A percentile compares a stretch with the other conserved stretches of the same genome.
These are phyloP conservation scores for Macrotrachela quadricornifera DNA, from an alignment of 1,140 invertebrate species.

Conservation along the genomic window DNA sequence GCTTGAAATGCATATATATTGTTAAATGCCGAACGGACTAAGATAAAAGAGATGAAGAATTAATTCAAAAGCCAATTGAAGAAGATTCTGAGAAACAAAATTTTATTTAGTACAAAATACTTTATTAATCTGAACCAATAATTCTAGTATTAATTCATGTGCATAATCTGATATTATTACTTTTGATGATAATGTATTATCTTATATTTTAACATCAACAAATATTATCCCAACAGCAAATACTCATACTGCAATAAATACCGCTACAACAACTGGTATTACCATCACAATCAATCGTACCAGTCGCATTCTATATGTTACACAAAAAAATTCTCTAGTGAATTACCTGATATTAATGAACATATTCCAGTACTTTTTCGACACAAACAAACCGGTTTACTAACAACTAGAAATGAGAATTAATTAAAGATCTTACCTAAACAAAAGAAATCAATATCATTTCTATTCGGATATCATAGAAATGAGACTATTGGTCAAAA, in stretches of 20 bases:
- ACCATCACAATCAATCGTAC: no score
- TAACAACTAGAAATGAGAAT: not conserved
- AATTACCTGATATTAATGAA: no score
- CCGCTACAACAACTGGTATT: no score
- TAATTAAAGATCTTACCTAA: constrained; percentile 3
- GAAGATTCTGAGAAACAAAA: constrained; percentile 6
- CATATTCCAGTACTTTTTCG: no score
- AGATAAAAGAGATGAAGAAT: no score
- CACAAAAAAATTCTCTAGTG: no score
- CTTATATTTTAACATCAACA: not conserved
- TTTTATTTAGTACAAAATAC: constrained; percentile 15
- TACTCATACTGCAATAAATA: no score
- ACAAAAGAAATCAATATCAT: constrained; percentile 5
- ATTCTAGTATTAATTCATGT: not conserved
- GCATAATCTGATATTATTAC: constrained; percentile 3
- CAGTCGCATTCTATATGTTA: no score
- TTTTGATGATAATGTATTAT: constrained; percentile 2
- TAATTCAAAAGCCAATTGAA: no score
- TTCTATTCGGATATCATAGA: constrained; percentile 4
- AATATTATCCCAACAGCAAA: no score
- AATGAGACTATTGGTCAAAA: not conserved
- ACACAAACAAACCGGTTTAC: not conserved
- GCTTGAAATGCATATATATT: no score
- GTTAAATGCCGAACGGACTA: no score
- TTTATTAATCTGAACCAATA: constrained; percentile 13